Base-by-base conservation (phyloP, 2,888 invertebrate genomes). In the Boloria euphrosyne region DNA sequence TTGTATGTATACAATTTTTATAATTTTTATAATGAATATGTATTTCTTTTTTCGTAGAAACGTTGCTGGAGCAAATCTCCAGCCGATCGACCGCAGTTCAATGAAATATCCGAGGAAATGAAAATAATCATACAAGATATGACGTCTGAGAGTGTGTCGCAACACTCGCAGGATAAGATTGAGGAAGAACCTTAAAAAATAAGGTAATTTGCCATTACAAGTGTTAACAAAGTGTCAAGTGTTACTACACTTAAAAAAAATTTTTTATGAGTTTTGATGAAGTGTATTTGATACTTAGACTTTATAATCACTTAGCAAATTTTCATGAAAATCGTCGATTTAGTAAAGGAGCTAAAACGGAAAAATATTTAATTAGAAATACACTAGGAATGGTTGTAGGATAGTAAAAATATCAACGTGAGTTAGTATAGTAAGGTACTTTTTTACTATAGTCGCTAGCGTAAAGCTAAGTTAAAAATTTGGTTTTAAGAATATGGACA, bases 41-140 rank as follows among this genome's bases (percentile, higher is more conserved):
- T 13, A 16, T 17, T 13, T 17, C n/a, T 43, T 43, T 44, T 18
- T 17, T 70, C 67, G 10, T 89, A 95, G 91, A 90, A 90, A 77
- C 91, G 92, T 6, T 95, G 96, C 73, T 95, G 95, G 95, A 93
- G 94, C 67, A 85, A 88, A 16, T 94, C 95, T n/a, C 95, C 95
- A 0, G 82, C 95, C 4, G 95, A 94, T 62, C 88, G 96, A 68
- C 96, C 96, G 0, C 94, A 94, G 10, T 96, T 96, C 81, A 88
- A 94, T 0, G 93, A 94, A 44, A 87, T 95, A 0, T 85, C 80
- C 58, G 89, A 89, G 4, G 86, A 89, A 49, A 76, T 89, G 50
- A 75, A 76, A n/a, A 60, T 74, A 4, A 76, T 90, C 1, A 72
- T 90, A 6, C 77, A 86, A 57, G 83, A 86, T 0, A 74, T 83